These are phyloP conservation scores for Neolamprologus kungweensis DNA, from an alignment of 2,113 vertebrate genomes.

Conservation along the genomic window DNA sequence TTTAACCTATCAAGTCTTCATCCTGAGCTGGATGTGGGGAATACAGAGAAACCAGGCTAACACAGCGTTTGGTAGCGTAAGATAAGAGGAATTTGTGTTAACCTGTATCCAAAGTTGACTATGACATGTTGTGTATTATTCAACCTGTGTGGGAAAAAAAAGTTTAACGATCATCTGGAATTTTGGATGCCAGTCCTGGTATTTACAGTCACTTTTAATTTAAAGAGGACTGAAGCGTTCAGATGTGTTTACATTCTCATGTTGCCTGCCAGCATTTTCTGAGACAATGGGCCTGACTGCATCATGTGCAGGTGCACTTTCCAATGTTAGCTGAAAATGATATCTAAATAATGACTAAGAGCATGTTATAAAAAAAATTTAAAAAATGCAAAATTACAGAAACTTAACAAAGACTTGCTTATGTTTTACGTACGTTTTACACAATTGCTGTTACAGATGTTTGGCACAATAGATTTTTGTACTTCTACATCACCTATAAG, in stretches of 20 bases:
- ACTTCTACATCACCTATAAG: not conserved
- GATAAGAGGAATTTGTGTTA: not conserved
- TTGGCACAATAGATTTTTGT: not conserved
- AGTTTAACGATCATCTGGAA: not conserved
- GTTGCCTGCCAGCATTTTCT: slow-evolving; percentile 22
- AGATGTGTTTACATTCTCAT: slow-evolving; percentile 42
- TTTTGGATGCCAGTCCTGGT: slow-evolving; percentile 7
- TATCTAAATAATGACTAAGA: slow-evolving; percentile 24
- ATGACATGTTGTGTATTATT: not conserved
- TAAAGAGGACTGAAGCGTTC: not conserved
- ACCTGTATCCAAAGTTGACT: not conserved
- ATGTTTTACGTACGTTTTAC: rapidly evolving
- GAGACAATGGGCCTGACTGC: not conserved
- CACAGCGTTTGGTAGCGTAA: not conserved
- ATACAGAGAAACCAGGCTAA: not conserved
- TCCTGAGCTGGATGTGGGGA: not conserved
- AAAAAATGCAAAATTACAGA: not conserved
- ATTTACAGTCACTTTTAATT: slow-evolving; percentile 7
- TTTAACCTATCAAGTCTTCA: slow-evolving; percentile 28
- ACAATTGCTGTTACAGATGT: not conserved
- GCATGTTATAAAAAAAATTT: not conserved
- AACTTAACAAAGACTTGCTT: slow-evolving; percentile 7
- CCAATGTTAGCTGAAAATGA: slow-evolving; percentile 4
- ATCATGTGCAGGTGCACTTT: slow-evolving; percentile 30
- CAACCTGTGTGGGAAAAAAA: not conserved